These are phyloP conservation scores for Loriculus beryllinus DNA, from an alignment of 2,797 vertebrate genomes.

Conservation along the genomic window DNA sequence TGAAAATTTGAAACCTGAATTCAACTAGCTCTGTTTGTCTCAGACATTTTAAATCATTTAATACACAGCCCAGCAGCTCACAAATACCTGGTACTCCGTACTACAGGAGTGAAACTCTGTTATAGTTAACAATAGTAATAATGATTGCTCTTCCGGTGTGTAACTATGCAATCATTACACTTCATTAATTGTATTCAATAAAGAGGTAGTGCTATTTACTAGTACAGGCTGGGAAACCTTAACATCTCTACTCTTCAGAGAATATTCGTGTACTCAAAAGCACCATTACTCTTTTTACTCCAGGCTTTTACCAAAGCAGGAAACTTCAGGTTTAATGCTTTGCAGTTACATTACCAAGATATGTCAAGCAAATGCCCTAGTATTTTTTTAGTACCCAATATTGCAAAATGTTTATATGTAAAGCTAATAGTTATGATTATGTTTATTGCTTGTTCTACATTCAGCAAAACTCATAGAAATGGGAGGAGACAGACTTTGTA, in stretches of 20 bases:
- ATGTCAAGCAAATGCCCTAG: neutral
- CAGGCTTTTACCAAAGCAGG: neutral
- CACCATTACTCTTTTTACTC: neutral
- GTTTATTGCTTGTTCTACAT: neutral
- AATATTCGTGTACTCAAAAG: neutral
- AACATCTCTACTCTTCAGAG: neutral
- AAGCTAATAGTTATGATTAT: slow-evolving; percentile 16
- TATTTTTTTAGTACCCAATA: neutral
- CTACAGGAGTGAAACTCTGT: neutral
- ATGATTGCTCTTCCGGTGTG: neutral
- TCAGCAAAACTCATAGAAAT: neutral
- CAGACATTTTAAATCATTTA: neutral
- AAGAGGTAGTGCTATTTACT: neutral
- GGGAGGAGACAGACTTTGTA: neutral
- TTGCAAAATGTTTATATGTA: neutral
- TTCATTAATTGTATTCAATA: slow-evolving; percentile 23
- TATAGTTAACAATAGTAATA: neutral
- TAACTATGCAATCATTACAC: slow-evolving; percentile 26
- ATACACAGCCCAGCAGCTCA: neutral
- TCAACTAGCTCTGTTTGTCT: neutral
- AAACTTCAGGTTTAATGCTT: neutral
- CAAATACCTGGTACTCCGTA: neutral
- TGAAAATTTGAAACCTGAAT: neutral
- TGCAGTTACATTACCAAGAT: neutral
- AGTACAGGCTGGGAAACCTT: neutral